Conservation (phyloP, 2,888 invertebrate genomes). For the Steinernema scapterisci region DNA sequence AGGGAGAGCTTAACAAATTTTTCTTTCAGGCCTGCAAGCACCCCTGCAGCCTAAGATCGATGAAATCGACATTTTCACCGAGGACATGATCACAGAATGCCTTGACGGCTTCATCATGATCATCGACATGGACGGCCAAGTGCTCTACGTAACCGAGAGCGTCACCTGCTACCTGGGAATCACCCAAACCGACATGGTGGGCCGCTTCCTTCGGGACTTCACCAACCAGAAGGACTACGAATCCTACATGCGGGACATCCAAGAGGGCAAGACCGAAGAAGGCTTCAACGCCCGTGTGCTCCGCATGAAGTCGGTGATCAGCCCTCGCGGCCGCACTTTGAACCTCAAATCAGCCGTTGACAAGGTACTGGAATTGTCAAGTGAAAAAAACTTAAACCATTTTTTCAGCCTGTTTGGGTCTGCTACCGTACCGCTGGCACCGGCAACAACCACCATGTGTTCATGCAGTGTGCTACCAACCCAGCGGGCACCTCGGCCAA, state of each 20-base stretch:
- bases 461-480: conserved; percentile 12
- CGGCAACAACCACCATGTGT: not conserved
- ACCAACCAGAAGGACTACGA: conserved; percentile 93
- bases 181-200: conserved; percentile 76
- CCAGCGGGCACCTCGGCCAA: conserved; percentile 4
- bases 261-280: conserved; percentile 26
- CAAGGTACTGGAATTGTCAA: conserved; percentile 71
- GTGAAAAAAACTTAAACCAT: not conserved
- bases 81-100: conserved; percentile 58
- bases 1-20: not conserved
- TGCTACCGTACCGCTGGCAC: conserved; percentile 7
- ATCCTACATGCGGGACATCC: conserved; percentile 74
- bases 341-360: conserved; percentile 93
- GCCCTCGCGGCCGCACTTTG: conserved; percentile 87
- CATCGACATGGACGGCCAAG: conserved; percentile 85
- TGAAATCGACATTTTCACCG: conserved; percentile 47
- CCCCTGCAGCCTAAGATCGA: conserved; percentile 34
- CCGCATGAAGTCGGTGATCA: conserved; percentile 89
- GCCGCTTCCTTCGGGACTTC: conserved; percentile 90
- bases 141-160: conserved; percentile 89
- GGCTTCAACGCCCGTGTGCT: conserved; percentile 71
- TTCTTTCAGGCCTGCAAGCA: not conserved
- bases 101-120: conserved; percentile 89
- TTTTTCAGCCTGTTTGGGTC: conserved; percentile 39
- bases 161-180: conserved; percentile 88